Evolutionary conservation across 2,888 invertebrate species (phyloP).

Genomic region (Himalopsyche japonica): DNA sequence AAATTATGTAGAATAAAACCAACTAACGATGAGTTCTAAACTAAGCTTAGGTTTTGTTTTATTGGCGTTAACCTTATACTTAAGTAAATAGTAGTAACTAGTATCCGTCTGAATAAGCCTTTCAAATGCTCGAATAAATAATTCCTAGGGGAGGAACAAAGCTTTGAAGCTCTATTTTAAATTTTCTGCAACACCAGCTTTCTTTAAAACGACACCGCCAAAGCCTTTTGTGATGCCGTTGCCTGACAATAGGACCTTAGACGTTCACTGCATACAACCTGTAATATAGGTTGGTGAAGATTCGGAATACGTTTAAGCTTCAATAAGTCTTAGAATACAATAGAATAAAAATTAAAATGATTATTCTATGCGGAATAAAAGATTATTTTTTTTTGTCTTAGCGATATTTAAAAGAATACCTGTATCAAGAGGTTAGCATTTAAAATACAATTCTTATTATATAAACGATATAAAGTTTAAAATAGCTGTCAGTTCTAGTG

Average conservation of each 20-base stretch:
- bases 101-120: neutral
- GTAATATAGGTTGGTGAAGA: neutral
- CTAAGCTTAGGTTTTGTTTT: neutral
- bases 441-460: too few relatives aligned
- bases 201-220: neutral
- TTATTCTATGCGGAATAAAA: too few relatives aligned
- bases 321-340: neutral
- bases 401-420: too few relatives aligned
- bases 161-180: neutral
- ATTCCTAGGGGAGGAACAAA: neutral
- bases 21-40: too few relatives aligned
- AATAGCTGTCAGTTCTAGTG: too few relatives aligned
- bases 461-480: too few relatives aligned
- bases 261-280: neutral
- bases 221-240: neutral
- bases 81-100: neutral
- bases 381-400: too few relatives aligned
- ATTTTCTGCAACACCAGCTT: neutral
- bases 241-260: neutral
- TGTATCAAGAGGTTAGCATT: too few relatives aligned
- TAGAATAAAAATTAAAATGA: neutral
- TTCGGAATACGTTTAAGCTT: neutral
- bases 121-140: neutral
- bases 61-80: too few relatives aligned
- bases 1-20: too few relatives aligned